phyloP scores from a whole-genome alignment of 2,888 invertebrate species.

The Rhopalosiphum nymphaeae region DNA sequence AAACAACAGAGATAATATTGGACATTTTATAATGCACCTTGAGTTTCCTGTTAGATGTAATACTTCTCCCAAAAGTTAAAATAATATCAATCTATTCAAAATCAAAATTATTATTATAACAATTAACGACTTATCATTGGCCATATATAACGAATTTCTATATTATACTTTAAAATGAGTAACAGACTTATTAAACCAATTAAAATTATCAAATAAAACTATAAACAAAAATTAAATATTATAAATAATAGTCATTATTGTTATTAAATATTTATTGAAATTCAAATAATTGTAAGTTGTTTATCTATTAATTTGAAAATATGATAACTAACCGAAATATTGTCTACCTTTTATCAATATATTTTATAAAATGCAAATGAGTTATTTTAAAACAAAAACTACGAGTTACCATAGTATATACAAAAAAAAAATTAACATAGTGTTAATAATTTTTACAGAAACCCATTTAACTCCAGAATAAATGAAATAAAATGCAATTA shows the following conservation, averaged over 20 bases:
- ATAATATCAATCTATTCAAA: neutral
- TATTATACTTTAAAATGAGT: neutral
- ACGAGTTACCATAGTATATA: neutral
- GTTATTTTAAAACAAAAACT: neutral
- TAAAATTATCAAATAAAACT: neutral
- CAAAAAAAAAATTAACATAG: neutral
- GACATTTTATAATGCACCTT: neutral
- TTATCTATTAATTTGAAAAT: no score
- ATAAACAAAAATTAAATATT: neutral
- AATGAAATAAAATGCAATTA: neutral
- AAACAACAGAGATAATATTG: neutral
- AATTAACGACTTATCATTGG: neutral
- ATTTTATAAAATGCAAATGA: neutral
- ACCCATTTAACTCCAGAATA: neutral
- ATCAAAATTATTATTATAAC: neutral
- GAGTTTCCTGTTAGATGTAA: neutral
- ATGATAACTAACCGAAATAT: no score
- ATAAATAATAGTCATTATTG: neutral
- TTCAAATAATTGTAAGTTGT: no score
- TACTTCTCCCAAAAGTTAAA: neutral
- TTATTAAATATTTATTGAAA: neutral
- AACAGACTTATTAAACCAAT: neutral
- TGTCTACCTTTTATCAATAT: neutral
- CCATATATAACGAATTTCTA: neutral
- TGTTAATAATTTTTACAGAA: neutral